phyloP scores from a whole-genome alignment of 2,113 vertebrate species.

The Catharus bicknelli region DNA sequence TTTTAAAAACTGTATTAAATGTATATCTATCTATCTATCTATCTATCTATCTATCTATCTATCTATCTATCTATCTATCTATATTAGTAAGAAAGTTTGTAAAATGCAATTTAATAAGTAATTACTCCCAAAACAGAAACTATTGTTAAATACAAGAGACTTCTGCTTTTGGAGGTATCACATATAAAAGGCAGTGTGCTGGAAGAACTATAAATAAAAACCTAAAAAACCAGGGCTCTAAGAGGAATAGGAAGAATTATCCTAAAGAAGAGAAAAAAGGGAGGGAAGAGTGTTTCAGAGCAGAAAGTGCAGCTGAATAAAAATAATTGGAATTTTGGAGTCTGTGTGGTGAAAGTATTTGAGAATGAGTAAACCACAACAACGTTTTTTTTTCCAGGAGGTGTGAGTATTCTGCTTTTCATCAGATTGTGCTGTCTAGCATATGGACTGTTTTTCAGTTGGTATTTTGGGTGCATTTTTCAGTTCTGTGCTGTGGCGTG shows the following conservation, averaged over 20 bases:
- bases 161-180: constrained; percentile 32
- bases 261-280: constrained; percentile 31
- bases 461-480: constrained; percentile 36
- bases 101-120: constrained; percentile 2
- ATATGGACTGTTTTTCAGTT: constrained; percentile 58
- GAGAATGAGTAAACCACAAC: constrained; percentile 39
- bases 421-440: constrained; percentile 49
- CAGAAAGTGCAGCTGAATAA: constrained; percentile 44
- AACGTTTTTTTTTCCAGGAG: not conserved
- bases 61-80: not conserved
- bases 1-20: not conserved
- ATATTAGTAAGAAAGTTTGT: not conserved
- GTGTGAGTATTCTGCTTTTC: constrained; percentile 28
- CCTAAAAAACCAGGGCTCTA: not conserved
- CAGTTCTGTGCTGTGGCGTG: not conserved
- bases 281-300: not conserved
- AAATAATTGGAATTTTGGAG: constrained; percentile 59
- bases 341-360: constrained; percentile 34
- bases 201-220: constrained; percentile 39
- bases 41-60: not conserved
- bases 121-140: not conserved
- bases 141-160: not conserved
- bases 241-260: constrained; percentile 32
- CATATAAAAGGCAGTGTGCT: constrained; percentile 7
- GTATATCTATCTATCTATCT: not conserved